phyloP scores from a whole-genome alignment of 2,797 vertebrate species.

The Apogon hyalosoma region DNA sequence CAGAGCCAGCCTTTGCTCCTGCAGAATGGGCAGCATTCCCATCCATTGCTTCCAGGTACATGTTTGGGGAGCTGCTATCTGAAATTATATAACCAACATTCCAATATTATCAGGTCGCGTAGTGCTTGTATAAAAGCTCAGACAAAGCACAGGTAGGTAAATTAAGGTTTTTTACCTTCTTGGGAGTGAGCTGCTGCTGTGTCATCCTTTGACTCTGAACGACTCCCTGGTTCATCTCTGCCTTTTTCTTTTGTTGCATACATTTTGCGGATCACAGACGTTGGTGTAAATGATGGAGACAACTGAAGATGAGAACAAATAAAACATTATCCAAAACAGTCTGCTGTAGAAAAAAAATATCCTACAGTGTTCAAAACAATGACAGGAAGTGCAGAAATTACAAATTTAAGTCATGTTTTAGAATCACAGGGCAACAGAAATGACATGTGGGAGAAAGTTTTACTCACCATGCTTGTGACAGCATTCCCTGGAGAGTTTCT shows the following conservation, averaged over 20 bases:
- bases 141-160: background rate
- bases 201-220: constrained; percentile 89
- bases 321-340: background rate
- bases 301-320: constrained; percentile 77
- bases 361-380: background rate
- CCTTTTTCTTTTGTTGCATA: constrained; percentile 97
- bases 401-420: background rate
- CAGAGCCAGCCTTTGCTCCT: constrained; percentile 79
- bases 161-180: constrained; percentile 83
- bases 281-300: constrained; percentile 97
- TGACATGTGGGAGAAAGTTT: background rate
- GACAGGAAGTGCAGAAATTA: background rate
- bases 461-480: constrained; percentile 95
- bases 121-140: background rate
- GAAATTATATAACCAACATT: constrained; percentile 35
- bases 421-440: background rate
- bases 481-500: constrained; percentile 90
- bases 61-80: constrained; percentile 77
- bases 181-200: constrained; percentile 74
- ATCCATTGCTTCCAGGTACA: constrained; percentile 76
- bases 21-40: constrained; percentile 66
- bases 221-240: constrained; percentile 89
- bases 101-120: background rate
- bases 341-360: no score
- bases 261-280: constrained; percentile 99